These are phyloP conservation scores for Nansenia antarctica DNA, from an alignment of 2,113 vertebrate species.

Conservation along the genomic window DNA sequence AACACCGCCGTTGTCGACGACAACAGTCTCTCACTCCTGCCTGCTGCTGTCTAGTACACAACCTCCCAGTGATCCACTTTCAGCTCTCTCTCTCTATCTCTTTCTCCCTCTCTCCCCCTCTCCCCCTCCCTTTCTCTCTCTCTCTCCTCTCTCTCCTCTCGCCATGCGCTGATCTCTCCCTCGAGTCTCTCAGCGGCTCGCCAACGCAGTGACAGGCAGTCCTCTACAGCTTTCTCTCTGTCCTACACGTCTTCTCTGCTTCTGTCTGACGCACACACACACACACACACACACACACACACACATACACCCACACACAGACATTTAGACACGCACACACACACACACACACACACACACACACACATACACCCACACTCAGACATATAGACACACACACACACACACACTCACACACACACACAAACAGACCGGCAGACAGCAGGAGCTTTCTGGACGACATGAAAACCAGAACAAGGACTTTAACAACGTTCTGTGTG, in stretches of 20 bases:
- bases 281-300: too few relatives aligned
- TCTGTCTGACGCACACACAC: background rate
- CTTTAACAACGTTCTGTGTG: background rate
- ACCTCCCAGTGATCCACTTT: background rate
- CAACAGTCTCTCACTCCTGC: constrained; percentile 3
- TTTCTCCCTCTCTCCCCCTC: background rate
- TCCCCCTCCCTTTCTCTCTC: constrained; percentile 11
- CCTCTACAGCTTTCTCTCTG: background rate
- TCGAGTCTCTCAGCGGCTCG: background rate
- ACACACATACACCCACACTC: too few relatives aligned
- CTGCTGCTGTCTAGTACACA: background rate
- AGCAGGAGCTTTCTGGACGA: background rate
- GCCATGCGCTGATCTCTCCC: background rate
- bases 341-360: background rate
- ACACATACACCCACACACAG: too few relatives aligned
- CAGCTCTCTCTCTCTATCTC: background rate
- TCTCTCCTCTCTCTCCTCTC: background rate
- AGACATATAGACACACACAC: too few relatives aligned
- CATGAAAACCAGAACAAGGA: background rate
- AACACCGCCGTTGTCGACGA: background rate
- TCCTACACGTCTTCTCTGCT: background rate
- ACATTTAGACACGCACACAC: too few relatives aligned
- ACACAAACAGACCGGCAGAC: background rate
- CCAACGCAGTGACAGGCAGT: background rate
- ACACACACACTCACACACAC: too few relatives aligned